A percentile compares a stretch with the other conserved stretches of the same genome.
phyloP scores from a whole-genome alignment of 2,113 vertebrate genomes.

The Reinhardtius hippoglossoides region DNA sequence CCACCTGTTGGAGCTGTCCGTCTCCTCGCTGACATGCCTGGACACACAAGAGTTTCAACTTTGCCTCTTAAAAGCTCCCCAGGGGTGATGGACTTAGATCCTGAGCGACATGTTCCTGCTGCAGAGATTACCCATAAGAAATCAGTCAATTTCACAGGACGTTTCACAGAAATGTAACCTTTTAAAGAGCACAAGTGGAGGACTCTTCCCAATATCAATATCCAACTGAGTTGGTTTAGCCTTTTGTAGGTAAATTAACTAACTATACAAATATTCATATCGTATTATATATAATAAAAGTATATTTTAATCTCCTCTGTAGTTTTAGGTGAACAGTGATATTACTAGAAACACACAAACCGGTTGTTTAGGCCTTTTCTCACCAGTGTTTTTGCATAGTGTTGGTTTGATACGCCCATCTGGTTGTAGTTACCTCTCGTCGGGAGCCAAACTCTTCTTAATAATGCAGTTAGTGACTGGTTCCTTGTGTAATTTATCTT shows the following conservation, averaged over 20 bases:
- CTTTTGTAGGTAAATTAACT: neutral
- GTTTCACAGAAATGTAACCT: neutral
- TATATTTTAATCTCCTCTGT: neutral
- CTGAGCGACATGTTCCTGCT: neutral
- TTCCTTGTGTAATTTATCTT: constrained; percentile 30
- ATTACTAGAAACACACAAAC: too few relatives aligned
- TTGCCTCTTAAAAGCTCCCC: constrained; percentile 43
- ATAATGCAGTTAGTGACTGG: constrained; percentile 20
- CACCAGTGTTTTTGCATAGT: constrained; percentile 46
- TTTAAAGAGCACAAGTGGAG: neutral
- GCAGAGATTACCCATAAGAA: neutral
- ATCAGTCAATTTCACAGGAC: neutral
- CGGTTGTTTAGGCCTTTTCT: neutral
- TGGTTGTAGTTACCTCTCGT: constrained; percentile 68
- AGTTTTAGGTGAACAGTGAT: too few relatives aligned
- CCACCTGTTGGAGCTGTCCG: constrained; percentile 75
- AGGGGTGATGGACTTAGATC: constrained; percentile 11
- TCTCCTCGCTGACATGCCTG: constrained; percentile 60
- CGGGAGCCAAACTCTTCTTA: constrained; percentile 43
- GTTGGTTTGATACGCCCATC: constrained; percentile 57
- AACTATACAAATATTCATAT: too few relatives aligned
- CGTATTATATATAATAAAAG: too few relatives aligned
- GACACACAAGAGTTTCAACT: constrained; percentile 41
- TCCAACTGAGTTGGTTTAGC: too few relatives aligned
- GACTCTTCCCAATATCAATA: neutral